Percentiles rank a stretch among this genome's conserved stretches.
These are phyloP conservation scores for Enteromius trimaculatus DNA, from an alignment of 2,797 vertebrate genomes.

Conservation along the genomic window DNA sequence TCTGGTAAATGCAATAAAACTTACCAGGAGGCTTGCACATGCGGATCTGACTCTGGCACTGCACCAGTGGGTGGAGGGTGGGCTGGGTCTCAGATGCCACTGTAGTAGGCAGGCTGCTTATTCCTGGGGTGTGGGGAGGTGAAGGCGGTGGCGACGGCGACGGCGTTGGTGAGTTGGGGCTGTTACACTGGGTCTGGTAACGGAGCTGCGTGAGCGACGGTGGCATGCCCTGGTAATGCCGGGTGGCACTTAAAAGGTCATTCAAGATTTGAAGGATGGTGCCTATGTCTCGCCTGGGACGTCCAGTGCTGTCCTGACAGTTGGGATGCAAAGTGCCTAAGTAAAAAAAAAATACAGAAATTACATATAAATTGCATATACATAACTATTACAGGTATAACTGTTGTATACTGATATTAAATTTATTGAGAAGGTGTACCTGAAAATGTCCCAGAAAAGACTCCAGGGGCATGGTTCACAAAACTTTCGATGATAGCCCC, in stretches of 20 bases:
- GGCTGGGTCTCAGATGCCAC: slow-evolving; percentile 74
- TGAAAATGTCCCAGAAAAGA: slow-evolving; percentile 99
- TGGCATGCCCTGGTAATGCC: slow-evolving; percentile 98
- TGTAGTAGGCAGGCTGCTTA: slow-evolving; percentile 84
- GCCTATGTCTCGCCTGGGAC: slow-evolving; percentile 92
- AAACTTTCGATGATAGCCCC: slow-evolving; percentile 98
- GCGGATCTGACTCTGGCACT: slow-evolving; percentile 93
- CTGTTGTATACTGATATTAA: background rate
- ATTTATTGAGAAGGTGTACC: slow-evolving; percentile 73
- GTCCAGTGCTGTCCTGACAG: slow-evolving; percentile 95
- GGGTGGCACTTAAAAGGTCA: slow-evolving; percentile 94
- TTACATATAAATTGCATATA: background rate
- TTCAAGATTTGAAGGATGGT: slow-evolving; percentile 98
- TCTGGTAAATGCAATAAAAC: slow-evolving; percentile 59
- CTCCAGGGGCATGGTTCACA: slow-evolving; percentile 96
- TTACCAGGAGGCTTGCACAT: slow-evolving; percentile 92
- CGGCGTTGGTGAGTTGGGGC: slow-evolving; percentile 74
- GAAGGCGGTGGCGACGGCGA: slow-evolving; percentile 76
- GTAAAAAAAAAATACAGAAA: background rate
- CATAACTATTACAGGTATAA: background rate
- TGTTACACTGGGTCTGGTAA: slow-evolving; percentile 91
- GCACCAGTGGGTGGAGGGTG: slow-evolving; percentile 83
- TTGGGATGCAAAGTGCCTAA: slow-evolving; percentile 97
- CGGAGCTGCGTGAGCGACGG: slow-evolving; percentile 94
- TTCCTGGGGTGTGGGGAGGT: slow-evolving; percentile 73